phyloP scores from a whole-genome alignment of 2,888 invertebrate genomes.

The Carpatolechia fugitivella region DNA sequence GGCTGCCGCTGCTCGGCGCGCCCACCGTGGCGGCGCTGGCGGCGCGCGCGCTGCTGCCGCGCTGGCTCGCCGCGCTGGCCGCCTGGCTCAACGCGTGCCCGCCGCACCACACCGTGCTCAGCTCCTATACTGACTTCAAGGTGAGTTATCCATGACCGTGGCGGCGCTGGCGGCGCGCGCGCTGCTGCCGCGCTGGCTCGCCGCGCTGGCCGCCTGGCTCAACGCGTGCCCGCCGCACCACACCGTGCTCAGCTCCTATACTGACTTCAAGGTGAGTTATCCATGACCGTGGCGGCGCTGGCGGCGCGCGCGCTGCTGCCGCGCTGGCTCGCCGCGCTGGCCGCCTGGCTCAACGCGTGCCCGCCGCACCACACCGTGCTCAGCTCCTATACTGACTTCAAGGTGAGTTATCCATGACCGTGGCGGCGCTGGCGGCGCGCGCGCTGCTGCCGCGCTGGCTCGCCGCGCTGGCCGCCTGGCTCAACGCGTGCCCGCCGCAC shows the following conservation, averaged over 20 bases:
- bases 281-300: conserved; percentile 85
- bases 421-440: conserved; percentile 90
- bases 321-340: conserved; percentile 91
- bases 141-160: conserved; percentile 77
- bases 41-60: conserved; percentile 94
- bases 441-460: conserved; percentile 97
- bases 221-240: conserved; percentile 93
- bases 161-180: conserved; percentile 90
- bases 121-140: conserved; percentile 68
- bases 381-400: conserved; percentile 67
- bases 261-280: conserved; percentile 38
- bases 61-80: conserved; percentile 91
- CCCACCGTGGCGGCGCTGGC: conserved; percentile 89
- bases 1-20: conserved; percentile 91
- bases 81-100: conserved; percentile 95
- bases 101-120: conserved; percentile 93
- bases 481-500: conserved; percentile 93
- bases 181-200: conserved; percentile 96
- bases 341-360: conserved; percentile 93
- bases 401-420: too few relatives aligned
- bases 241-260: conserved; percentile 85
- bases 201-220: conserved; percentile 92
- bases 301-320: conserved; percentile 95
- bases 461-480: conserved; percentile 91
- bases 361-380: conserved; percentile 95